phyloP scores from a whole-genome alignment of 53 echinoderm and acorn worm species.

The Paelopatides confundens region DNA sequence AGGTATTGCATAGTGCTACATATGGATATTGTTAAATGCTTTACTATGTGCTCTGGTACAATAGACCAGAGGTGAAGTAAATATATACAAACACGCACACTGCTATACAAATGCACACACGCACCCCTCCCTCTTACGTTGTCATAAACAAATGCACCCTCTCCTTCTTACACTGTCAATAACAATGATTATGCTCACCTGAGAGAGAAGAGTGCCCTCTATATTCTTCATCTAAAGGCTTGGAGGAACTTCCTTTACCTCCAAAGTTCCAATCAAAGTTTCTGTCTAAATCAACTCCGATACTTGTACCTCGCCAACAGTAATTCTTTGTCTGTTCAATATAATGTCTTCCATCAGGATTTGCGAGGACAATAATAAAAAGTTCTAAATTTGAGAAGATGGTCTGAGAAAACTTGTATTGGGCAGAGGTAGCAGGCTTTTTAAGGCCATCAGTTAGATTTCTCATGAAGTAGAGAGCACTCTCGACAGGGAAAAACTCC shows the following conservation, averaged over 20 bases:
- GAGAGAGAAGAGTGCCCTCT: slow-evolving; percentile 82
- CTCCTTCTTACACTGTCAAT: too few species aligned
- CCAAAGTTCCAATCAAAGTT: slow-evolving; percentile 98
- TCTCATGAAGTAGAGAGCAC: slow-evolving; percentile 76
- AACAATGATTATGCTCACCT: slow-evolving; percentile 58
- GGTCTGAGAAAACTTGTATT: slow-evolving; percentile 61
- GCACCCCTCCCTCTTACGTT: too few species aligned
- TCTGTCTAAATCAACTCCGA: slow-evolving; percentile 90
- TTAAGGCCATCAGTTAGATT: slow-evolving; percentile 75
- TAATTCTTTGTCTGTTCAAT: slow-evolving; percentile 87
- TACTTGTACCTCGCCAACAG: slow-evolving; percentile 93
- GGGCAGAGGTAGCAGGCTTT: slow-evolving; percentile 53
- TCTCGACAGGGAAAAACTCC: slow-evolving; percentile 95
- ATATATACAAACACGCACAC: too few species aligned
- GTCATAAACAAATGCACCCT: too few species aligned
- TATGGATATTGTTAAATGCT: too few species aligned
- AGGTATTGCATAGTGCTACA: too few species aligned
- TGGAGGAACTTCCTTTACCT: slow-evolving; percentile 87
- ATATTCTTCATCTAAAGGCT: slow-evolving; percentile 93
- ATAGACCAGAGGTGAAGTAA: too few species aligned
- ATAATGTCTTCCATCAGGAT: slow-evolving; percentile 90
- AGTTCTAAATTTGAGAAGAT: slow-evolving; percentile 78
- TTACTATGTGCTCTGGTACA: too few species aligned
- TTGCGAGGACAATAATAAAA: slow-evolving; percentile 79
- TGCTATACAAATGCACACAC: too few species aligned